Evolutionary conservation across 2,113 vertebrate species (phyloP).

Genomic region (Ochotona princeps): DNA sequence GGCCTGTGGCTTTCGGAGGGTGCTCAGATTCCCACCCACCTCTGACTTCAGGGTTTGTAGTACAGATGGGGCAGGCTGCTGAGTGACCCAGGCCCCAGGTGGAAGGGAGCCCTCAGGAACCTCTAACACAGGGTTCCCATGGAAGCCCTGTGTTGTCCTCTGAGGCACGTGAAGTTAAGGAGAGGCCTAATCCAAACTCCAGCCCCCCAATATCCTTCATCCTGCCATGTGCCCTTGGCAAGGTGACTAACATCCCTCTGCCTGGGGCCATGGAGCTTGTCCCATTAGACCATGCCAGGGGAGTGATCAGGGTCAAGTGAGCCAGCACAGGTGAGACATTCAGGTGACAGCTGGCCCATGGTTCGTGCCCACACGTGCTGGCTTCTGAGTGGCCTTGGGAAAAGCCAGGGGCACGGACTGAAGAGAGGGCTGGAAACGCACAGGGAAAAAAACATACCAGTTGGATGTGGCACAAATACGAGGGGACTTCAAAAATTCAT

Average conservation of each 20-base stretch:
- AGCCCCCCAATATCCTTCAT: not conserved
- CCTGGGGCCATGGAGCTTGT: not conserved
- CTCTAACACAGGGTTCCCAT: not conserved
- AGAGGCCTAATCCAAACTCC: not conserved
- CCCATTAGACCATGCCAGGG: not conserved
- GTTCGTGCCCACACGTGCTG: not conserved
- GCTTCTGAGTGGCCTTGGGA: not conserved
- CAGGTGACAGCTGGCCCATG: not conserved
- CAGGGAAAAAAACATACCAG: not conserved
- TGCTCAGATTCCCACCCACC: not conserved
- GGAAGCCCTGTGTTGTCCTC: not conserved
- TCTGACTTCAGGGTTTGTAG: not conserved
- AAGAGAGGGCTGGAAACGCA: not conserved
- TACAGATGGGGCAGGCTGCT: not conserved
- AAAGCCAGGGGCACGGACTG: not conserved
- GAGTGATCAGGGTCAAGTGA: not conserved
- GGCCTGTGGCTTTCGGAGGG: not conserved
- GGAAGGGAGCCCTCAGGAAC: too few relatives aligned
- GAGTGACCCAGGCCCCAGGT: not conserved
- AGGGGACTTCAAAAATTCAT: not conserved
- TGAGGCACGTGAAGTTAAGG: accelerated
- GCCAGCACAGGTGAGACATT: not conserved
- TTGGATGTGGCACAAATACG: too few relatives aligned
- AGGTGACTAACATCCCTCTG: not conserved
- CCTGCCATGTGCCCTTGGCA: not conserved